Percentiles rank a stretch among this genome's conserved stretches.
These are phyloP conservation scores for Oscheius sp. DNA, from an alignment of 2,888 invertebrate species.

Conservation along the genomic window DNA sequence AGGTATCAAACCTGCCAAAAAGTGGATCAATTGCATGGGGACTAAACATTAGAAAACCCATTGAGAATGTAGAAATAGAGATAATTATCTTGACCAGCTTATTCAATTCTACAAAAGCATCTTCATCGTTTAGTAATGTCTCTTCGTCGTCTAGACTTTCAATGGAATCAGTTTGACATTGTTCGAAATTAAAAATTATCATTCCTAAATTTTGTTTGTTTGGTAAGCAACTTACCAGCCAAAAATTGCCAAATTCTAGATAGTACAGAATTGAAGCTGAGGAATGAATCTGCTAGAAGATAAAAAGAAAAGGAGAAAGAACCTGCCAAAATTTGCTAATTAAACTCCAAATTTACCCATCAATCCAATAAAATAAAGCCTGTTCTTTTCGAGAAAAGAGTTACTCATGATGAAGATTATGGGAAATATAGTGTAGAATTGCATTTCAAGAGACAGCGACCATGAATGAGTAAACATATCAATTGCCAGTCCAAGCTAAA, in stretches of 20 bases:
- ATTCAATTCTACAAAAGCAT: neutral
- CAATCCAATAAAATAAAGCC: no score
- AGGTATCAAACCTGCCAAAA: neutral
- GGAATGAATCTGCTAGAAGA: neutral
- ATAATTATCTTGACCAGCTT: neutral
- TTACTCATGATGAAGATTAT: neutral
- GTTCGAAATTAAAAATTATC: no score
- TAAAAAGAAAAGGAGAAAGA: neutral
- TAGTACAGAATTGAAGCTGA: neutral
- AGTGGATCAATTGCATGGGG: neutral
- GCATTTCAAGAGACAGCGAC: constrained; percentile 21
- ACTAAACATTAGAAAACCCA: neutral
- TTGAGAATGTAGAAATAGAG: neutral
- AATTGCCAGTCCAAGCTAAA: constrained; percentile 13
- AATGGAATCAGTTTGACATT: no score
- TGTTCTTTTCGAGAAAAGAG: neutral
- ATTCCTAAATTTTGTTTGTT: no score
- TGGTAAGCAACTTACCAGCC: neutral
- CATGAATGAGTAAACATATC: constrained; percentile 20
- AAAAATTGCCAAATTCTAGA: constrained; percentile 18
- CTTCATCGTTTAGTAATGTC: neutral
- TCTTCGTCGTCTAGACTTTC: neutral
- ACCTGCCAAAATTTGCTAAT: no score
- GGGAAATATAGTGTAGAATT: constrained; percentile 13
- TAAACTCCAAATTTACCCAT: no score